Base-by-base conservation (phyloP, 2,888 invertebrate genomes). In the Altica lythri region DNA sequence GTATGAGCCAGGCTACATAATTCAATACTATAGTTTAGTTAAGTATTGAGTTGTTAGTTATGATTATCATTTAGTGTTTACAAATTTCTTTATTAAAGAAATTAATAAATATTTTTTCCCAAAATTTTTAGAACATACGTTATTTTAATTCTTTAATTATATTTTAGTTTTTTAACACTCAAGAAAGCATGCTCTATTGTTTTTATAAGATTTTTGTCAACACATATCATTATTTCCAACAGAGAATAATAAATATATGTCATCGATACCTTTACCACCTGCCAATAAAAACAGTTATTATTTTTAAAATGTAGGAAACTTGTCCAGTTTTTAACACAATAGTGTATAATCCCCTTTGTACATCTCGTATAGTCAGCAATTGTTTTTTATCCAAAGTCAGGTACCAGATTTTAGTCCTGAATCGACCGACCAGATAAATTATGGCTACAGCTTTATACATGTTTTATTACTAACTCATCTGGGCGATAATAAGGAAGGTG, bases 401-500 rank as follows among this genome's bases (percentile, higher is more conserved):
- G 48, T 48, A 48, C 45, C 34, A 22, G 22, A 45, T 32, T 45
- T 45, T 30, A 34, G 12, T 22, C 35, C 9, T 22, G 5, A 22
- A 45, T n/a, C n/a, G 10, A 22, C 13, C 22, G 45, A 34, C 45
- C 45, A 35, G 34, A 14, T 22, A 16, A 4, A 14, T 34, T n/a
- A 13, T 5, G 2, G 14, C 2, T 12, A 34, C 2, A n/a, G 25
- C 5, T 8, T 43, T 51, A 48, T 34, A 10, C 12, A 37, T 22
- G 19, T 9, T 12, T 25, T 18, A n/a, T n/a, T n/a, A n/a, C n/a
- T 12, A 14, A 42, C 22, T 42, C 12, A 5, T 4, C 18, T 49
- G 44, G 30, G 13, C 30, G 29, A 38, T 38, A 37, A 25, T 29
- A 37, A 37, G 22, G 38, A 53, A 60, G 58, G 58, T 58, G 58